phyloP scores from a whole-genome alignment of 2,113 vertebrate genomes.

The Ciconia maguari region DNA sequence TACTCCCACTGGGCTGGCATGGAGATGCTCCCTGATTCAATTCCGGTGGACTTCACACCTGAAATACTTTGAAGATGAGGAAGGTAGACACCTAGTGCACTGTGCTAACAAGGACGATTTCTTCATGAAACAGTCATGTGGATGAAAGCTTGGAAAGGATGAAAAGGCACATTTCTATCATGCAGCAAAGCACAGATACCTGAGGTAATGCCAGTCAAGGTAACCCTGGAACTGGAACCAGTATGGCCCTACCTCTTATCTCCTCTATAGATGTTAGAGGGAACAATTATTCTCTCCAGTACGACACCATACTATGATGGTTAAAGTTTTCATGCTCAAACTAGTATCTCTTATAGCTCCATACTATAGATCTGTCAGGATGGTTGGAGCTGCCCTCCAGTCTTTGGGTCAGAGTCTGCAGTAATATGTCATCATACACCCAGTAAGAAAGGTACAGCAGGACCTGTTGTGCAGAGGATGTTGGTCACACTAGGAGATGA shows the following conservation, averaged over 20 bases:
- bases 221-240: not conserved
- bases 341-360: no score
- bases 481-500: not conserved
- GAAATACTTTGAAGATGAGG: not conserved
- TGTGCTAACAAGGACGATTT: not conserved
- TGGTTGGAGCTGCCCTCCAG: not conserved
- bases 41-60: not conserved
- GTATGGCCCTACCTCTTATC: not conserved
- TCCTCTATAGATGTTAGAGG: no score
- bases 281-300: not conserved
- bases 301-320: accelerated
- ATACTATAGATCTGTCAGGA: not conserved
- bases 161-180: not conserved
- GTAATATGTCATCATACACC: not conserved
- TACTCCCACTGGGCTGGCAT: not conserved
- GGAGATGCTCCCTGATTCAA: not conserved
- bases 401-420: not conserved
- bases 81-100: not conserved
- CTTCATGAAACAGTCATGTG: not conserved
- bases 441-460: not conserved
- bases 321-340: not conserved
- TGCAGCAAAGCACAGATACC: not conserved
- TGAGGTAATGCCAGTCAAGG: not conserved
- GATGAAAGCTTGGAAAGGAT: not conserved
- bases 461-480: not conserved